Evolutionary conservation across 2,113 vertebrate genomes (phyloP), one percentile per base, ranked within the genome.

Genomic region (Halichoeres trimaculatus): DNA sequence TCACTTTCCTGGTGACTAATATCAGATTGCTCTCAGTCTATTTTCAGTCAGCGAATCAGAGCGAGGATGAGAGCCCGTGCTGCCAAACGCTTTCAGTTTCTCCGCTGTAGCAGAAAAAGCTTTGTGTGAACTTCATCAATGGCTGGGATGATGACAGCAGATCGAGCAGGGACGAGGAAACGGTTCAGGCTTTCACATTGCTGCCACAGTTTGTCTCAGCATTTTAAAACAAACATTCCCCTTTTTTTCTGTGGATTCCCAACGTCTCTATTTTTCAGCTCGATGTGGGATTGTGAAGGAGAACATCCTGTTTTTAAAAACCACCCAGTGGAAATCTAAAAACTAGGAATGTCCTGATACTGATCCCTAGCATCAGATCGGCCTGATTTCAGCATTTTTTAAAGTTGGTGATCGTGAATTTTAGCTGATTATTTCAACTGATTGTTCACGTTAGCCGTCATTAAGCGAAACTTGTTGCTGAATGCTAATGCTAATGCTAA

Each of bases 31-130:
- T 9, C 41, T 45, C 36, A 59, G 70, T 45, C 36, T 36, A 58
- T 58, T 76, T 79, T 79, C 34, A 45, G 75, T 70, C 76, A 10
- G 70, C 57, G 73, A 61, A 60, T 76, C 57, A 72, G 36, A 34
- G 60, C 2, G 14, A 54, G 26, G 38, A 65, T 75, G 43, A 51
- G 81, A 51, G 51, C 54, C 2, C 36, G 35, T 36, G 52, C 61
- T 69, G 38, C 53, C 12, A 67, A 54, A 48, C 17, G 57, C 36
- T 55, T 17, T 68, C 5, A 56, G 53, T 73, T 11, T 23, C 19
- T 35, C 41, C 1, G 19, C 20, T 50, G 17, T 36, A 20, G 14
- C 13, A n/a, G 43, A n/a, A 14, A 57, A 63, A 54, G 35, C 10
- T 52, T 75, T 62, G 45, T 67, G 20, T 64, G 22, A 20, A 60